These are phyloP conservation scores for Epistrophe eligans DNA, from an alignment of 2,888 invertebrate species.

Conservation along the genomic window DNA sequence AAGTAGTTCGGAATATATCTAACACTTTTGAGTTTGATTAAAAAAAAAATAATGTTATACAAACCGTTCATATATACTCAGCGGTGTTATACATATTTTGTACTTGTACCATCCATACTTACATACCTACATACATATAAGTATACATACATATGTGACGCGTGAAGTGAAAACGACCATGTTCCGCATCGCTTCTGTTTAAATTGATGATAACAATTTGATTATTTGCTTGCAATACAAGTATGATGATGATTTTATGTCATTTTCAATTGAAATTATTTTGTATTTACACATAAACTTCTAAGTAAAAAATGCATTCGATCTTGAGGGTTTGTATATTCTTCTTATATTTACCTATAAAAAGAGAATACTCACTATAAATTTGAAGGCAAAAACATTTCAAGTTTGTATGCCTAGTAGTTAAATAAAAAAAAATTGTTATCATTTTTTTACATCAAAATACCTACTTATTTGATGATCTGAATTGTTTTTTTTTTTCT, in stretches of 20 bases:
- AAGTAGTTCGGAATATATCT: constrained; percentile 46
- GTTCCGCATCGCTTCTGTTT: constrained; percentile 43
- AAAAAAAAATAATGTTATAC: constrained; percentile 47
- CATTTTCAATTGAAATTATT: constrained; percentile 3
- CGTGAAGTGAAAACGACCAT: constrained; percentile 42
- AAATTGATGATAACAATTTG: constrained; percentile 15
- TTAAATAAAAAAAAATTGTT: neutral
- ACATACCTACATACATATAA: neutral
- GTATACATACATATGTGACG: neutral
- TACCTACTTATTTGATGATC: constrained; percentile 15
- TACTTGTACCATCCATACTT: neutral
- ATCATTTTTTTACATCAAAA: constrained; percentile 4
- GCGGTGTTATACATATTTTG: neutral
- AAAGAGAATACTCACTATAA: neutral
- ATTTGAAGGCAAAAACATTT: constrained; percentile 8
- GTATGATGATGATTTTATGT: constrained; percentile 3
- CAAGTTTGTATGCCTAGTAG: neutral
- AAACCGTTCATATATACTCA: too few species aligned
- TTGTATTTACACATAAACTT: constrained; percentile 19
- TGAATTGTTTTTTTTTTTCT: neutral
- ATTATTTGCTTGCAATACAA: neutral
- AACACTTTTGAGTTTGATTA: constrained; percentile 55
- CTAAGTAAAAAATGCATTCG: neutral
- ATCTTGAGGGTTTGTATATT: neutral
- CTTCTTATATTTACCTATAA: neutral